Conservation (phyloP, 2,888 invertebrate species). For the Drosophila paranaensis region DNA sequence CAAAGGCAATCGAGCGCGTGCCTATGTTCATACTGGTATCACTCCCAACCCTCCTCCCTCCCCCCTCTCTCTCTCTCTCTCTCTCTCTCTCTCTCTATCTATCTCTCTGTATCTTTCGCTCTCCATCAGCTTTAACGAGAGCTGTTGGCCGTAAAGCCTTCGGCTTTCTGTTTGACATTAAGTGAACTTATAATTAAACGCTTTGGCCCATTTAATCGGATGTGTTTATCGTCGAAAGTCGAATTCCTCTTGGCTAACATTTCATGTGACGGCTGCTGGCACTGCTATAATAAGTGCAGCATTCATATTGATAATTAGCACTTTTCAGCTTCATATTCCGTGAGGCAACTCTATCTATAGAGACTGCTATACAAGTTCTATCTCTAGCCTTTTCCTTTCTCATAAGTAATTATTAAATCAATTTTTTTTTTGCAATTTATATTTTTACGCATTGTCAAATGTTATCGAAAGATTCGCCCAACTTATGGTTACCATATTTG, state of each 20-base stretch:
- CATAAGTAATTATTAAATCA: no score
- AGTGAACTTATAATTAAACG: constrained; percentile 82
- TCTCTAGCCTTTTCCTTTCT: no score
- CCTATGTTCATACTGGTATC: constrained; percentile 22
- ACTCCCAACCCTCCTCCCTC: background rate
- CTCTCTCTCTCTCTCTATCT: background rate
- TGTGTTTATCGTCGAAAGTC: constrained; percentile 62
- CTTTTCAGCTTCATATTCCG: background rate
- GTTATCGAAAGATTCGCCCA: no score
- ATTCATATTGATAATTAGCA: constrained; percentile 23
- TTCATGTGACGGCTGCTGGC: constrained; percentile 12
- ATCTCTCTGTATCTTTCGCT: background rate
- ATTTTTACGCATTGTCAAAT: no score
- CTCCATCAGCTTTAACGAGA: constrained; percentile 28
- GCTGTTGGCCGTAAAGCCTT: constrained; percentile 57
- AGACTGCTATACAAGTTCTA: no score
- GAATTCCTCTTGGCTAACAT: constrained; percentile 40
- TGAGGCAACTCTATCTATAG: no score
- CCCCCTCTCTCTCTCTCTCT: background rate
- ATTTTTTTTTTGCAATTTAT: no score
- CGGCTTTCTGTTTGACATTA: constrained; percentile 68
- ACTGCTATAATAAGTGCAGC: constrained; percentile 8
- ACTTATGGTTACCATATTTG: no score
- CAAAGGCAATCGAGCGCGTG: constrained; percentile 41
- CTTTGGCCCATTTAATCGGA: constrained; percentile 74